Percentiles rank a stretch among this genome's conserved stretches.
These are phyloP conservation scores for Chaenocephalus aceratus DNA, from an alignment of 2,113 vertebrate genomes.

Conservation along the genomic window DNA sequence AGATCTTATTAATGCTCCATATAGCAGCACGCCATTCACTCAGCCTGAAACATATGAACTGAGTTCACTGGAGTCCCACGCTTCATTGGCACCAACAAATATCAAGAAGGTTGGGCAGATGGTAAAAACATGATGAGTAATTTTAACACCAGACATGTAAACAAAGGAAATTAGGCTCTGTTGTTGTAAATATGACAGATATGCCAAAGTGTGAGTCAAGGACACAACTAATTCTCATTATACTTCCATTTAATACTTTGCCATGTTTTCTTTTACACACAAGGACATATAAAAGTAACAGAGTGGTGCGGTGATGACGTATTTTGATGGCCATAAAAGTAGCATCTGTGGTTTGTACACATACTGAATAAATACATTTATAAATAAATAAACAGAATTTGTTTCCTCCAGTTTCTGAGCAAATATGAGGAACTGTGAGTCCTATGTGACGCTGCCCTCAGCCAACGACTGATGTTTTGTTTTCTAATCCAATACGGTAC, in stretches of 20 bases:
- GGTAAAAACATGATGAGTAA: conserved; percentile 38
- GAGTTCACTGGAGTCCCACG: conserved; percentile 39
- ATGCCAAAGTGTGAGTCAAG: conserved; percentile 9
- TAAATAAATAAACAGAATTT: no score
- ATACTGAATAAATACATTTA: no score
- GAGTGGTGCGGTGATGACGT: no score
- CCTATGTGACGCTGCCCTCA: no score
- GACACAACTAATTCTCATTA: conserved; percentile 17
- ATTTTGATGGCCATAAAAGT: no score
- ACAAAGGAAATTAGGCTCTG: conserved; percentile 19
- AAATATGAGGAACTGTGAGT: no score
- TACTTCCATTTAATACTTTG: conserved; percentile 1
- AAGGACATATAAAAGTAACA: not conserved
- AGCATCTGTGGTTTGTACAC: no score
- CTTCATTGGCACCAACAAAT: conserved; percentile 40
- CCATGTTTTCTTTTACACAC: not conserved
- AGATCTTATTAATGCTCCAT: conserved; percentile 24
- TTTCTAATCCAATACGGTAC: no score
- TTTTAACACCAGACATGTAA: conserved; percentile 40
- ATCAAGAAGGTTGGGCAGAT: conserved; percentile 52
- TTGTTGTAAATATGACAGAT: conserved; percentile 32
- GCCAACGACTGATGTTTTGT: no score
- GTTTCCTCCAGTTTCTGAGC: no score
- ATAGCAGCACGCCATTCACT: conserved; percentile 16
- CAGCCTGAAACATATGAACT: conserved; percentile 13